These are phyloP conservation scores for Drosophila quadrilineata DNA, from an alignment of 1,140 invertebrate genomes.

Conservation along the genomic window DNA sequence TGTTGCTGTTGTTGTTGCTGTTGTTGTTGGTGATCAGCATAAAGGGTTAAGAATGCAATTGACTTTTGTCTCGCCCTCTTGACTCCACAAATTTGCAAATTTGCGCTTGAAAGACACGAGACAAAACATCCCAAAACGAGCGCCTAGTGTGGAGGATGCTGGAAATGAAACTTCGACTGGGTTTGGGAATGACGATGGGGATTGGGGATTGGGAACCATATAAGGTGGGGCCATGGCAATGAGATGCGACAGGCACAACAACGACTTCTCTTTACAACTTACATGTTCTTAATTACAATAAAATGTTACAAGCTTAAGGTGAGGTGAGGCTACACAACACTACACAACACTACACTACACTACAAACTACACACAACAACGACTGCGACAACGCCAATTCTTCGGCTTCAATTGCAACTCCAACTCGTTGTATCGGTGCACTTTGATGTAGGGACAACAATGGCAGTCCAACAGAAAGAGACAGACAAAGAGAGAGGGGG, in stretches of 20 bases:
- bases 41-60: constrained; percentile 79
- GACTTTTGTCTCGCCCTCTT: constrained; percentile 78
- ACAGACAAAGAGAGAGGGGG: not conserved
- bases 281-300: constrained; percentile 79
- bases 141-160: not conserved
- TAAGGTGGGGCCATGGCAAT: constrained; percentile 49
- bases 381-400: constrained; percentile 31
- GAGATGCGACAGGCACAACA: constrained; percentile 45
- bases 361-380: constrained; percentile 9
- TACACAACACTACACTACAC: constrained; percentile 31
- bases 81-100: constrained; percentile 78
- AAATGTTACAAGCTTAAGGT: constrained; percentile 72
- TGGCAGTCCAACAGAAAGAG: constrained; percentile 1
- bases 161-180: no score
- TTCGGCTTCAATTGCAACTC: constrained; percentile 40
- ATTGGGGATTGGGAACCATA: constrained; percentile 37
- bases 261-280: constrained; percentile 77
- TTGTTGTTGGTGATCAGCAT: constrained; percentile 44
- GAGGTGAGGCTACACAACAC: constrained; percentile 58
- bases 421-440: constrained; percentile 56
- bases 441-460: constrained; percentile 59
- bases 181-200: no score
- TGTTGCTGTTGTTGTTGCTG: constrained; percentile 42
- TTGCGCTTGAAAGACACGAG: constrained; percentile 61
- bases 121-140: constrained; percentile 9